phyloP scores from a whole-genome alignment of 2,797 vertebrate species.

The Dicrostonyx torquatus region DNA sequence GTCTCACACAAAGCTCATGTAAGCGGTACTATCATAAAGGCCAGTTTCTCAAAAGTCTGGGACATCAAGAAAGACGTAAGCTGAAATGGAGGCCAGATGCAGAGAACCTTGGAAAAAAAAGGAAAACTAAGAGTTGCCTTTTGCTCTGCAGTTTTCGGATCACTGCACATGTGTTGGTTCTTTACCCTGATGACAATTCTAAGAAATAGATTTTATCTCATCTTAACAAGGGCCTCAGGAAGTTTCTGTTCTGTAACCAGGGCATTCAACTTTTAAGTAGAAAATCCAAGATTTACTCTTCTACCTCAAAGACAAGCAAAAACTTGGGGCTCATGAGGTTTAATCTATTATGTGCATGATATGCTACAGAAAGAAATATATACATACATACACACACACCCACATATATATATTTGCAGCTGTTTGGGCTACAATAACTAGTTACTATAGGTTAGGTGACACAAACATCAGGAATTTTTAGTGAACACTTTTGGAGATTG shows the following conservation, averaged over 20 bases:
- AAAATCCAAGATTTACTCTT: neutral
- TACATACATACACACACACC: no score
- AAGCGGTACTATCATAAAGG: neutral
- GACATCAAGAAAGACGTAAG: neutral
- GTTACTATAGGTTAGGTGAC: neutral
- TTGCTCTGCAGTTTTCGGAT: neutral
- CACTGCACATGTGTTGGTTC: neutral
- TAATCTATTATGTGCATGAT: neutral
- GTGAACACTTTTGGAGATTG: neutral
- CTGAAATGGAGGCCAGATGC: neutral
- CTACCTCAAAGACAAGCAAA: neutral
- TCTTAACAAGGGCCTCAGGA: slow-evolving; percentile 45
- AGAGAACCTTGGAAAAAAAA: neutral
- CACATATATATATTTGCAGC: neutral
- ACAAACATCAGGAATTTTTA: neutral
- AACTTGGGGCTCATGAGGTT: neutral
- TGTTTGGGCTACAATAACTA: neutral
- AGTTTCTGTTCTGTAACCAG: neutral
- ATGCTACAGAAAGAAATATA: neutral
- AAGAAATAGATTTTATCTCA: neutral
- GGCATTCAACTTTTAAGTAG: neutral
- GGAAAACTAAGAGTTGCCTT: neutral
- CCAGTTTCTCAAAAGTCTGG: neutral
- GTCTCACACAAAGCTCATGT: neutral
- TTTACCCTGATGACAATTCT: neutral